Percentiles rank a stretch among this genome's conserved stretches.
Evolutionary conservation across 2,888 invertebrate species (phyloP).

Genomic region (Troides aeacus): DNA sequence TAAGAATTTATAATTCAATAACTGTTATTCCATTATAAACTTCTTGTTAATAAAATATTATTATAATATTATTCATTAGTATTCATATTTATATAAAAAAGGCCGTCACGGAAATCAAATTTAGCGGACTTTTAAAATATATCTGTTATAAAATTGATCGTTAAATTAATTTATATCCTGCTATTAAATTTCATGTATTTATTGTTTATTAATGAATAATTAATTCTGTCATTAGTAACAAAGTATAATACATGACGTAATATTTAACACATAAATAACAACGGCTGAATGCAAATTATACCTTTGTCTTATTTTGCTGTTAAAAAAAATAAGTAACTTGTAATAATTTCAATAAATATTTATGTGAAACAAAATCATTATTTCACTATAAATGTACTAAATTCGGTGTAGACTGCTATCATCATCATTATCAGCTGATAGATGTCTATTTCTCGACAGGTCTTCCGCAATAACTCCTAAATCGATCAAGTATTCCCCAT

Average conservation of each 20-base stretch:
- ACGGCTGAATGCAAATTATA: neutral
- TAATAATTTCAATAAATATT: too few species aligned
- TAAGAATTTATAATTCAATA: conserved; percentile 5
- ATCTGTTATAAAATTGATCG: neutral
- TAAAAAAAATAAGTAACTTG: too few species aligned
- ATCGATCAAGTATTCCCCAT: too few species aligned
- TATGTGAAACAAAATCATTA: too few species aligned
- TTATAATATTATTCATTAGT: conserved; percentile 17
- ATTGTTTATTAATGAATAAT: conserved; percentile 2
- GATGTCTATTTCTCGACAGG: too few species aligned
- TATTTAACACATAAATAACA: neutral
- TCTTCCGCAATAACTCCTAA: too few species aligned
- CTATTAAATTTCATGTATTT: neutral
- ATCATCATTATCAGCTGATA: too few species aligned
- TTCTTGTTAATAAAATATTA: conserved; percentile 15
- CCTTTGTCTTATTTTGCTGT: too few species aligned
- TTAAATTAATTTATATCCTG: conserved; percentile 1
- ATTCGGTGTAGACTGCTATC: too few species aligned
- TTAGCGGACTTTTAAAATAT: conserved; percentile 3
- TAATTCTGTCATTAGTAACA: neutral
- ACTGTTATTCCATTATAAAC: conserved; percentile 10
- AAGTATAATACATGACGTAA: neutral
- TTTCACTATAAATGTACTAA: too few species aligned
- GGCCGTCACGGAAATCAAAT: conserved; percentile 3
- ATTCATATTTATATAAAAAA: conserved; percentile 15